A percentile compares a stretch with the other conserved stretches of the same genome.
Conservation (phyloP, 2,888 invertebrate genomes). For the Erebia palarica region DNA sequence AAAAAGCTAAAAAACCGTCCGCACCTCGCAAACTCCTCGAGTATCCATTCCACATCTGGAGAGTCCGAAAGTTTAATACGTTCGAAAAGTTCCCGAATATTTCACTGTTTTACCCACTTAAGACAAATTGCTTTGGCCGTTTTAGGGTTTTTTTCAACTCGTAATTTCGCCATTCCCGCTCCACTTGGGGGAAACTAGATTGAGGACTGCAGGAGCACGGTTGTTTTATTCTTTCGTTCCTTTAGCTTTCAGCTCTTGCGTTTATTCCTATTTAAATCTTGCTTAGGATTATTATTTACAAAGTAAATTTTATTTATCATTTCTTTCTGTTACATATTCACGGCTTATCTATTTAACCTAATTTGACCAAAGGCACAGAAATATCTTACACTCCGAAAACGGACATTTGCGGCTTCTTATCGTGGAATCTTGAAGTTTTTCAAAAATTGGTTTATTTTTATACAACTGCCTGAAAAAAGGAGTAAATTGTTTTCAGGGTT, state of each 20-base stretch:
- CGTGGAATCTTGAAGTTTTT: no score
- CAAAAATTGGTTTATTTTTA: no score
- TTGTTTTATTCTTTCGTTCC: slow-evolving; percentile 28
- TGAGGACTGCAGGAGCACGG: slow-evolving; percentile 30
- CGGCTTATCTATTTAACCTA: no score
- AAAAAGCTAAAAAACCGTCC: slow-evolving; percentile 31
- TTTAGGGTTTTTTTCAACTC: slow-evolving; percentile 58
- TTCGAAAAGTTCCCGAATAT: slow-evolving; percentile 72
- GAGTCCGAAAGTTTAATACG: slow-evolving; percentile 66
- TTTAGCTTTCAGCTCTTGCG: slow-evolving; percentile 17
- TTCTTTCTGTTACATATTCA: no score
- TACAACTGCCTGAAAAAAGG: no score
- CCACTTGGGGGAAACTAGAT: slow-evolving; percentile 32
- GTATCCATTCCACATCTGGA: slow-evolving; percentile 35
- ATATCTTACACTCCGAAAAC: no score
- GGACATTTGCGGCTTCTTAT: no score
- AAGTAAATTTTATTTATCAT: no score
- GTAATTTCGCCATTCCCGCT: slow-evolving; percentile 66
- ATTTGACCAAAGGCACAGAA: no score
- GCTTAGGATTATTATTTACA: no score
- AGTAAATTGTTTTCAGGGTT: no score
- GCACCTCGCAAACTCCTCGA: slow-evolving; percentile 24
- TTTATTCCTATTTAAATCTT: neutral
- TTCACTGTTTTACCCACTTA: slow-evolving; percentile 73
- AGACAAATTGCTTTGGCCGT: slow-evolving; percentile 69